These are phyloP conservation scores for Gortyna flavago DNA, from an alignment of 2,888 invertebrate genomes.

Conservation along the genomic window DNA sequence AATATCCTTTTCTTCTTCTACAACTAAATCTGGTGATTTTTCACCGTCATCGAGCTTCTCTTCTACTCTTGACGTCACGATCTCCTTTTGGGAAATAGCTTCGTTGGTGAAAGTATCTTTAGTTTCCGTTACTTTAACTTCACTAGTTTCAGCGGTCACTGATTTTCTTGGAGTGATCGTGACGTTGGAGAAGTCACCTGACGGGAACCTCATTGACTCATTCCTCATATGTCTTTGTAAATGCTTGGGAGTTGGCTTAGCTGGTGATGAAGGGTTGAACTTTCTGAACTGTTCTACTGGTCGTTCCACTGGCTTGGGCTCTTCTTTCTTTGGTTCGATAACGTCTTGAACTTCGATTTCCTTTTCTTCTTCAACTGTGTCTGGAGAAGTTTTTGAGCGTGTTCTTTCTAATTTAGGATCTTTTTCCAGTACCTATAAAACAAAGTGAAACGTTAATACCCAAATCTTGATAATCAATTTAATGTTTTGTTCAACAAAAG, in stretches of 20 bases:
- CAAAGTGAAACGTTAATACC: neutral
- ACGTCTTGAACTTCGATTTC: conserved; percentile 72
- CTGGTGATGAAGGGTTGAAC: conserved; percentile 86
- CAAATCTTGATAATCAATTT: neutral
- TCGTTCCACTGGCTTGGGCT: conserved; percentile 78
- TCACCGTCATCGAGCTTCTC: conserved; percentile 88
- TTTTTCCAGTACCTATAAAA: conserved; percentile 79
- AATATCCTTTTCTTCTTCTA: conserved; percentile 84
- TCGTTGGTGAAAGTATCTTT: conserved; percentile 82
- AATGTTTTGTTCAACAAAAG: conserved; percentile 47
- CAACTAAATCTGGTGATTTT: conserved; percentile 83
- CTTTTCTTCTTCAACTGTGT: conserved; percentile 79
- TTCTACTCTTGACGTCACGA: conserved; percentile 88
- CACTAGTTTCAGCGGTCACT: conserved; percentile 86
- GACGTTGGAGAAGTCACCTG: conserved; percentile 88
- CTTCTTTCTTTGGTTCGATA: conserved; percentile 77
- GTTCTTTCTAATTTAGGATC: conserved; percentile 83
- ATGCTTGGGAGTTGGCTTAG: conserved; percentile 88
- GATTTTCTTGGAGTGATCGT: conserved; percentile 87
- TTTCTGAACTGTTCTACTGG: conserved; percentile 85
- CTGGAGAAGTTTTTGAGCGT: conserved; percentile 85
- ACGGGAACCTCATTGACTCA: conserved; percentile 89
- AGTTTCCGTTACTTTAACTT: conserved; percentile 77
- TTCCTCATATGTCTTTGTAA: conserved; percentile 89
- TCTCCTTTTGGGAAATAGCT: conserved; percentile 86